A percentile compares a stretch with the other conserved stretches of the same genome.
phyloP scores from a whole-genome alignment of 2,113 vertebrate species.

The Bostrychus sinensis region DNA sequence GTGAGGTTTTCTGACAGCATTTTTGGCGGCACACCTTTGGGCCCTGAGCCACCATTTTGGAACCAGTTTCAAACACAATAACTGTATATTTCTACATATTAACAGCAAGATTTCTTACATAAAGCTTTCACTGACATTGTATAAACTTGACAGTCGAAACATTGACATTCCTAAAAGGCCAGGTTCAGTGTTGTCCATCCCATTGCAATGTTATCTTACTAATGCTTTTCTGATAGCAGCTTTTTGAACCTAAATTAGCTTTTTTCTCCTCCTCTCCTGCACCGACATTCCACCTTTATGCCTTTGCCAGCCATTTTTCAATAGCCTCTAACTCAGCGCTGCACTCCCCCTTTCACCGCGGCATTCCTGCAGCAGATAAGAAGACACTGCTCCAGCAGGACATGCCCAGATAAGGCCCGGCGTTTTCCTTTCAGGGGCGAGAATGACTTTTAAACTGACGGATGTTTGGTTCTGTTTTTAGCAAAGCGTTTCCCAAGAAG shows the following conservation, averaged over 20 bases:
- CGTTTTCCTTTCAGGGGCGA: background rate
- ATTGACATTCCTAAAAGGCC: too few species aligned
- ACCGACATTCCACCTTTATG: slow-evolving; percentile 49
- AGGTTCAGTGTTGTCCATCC: too few species aligned
- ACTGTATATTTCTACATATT: too few species aligned
- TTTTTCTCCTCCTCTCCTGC: slow-evolving; percentile 8
- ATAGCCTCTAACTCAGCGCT: slow-evolving; percentile 37
- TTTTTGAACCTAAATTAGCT: background rate
- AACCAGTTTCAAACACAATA: too few species aligned
- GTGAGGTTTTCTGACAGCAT: too few species aligned
- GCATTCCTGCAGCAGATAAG: slow-evolving; percentile 72
- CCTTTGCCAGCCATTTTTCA: slow-evolving; percentile 52
- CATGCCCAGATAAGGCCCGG: slow-evolving; percentile 54
- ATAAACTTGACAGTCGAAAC: too few species aligned
- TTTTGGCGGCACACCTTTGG: too few species aligned
- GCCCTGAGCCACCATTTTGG: too few species aligned
- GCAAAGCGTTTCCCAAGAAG: slow-evolving; percentile 90
- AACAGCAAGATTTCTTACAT: too few species aligned
- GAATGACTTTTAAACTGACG: background rate
- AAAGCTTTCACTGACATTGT: too few species aligned
- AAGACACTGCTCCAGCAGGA: slow-evolving; percentile 55
- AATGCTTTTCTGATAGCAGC: slow-evolving; percentile 21
- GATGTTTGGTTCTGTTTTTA: slow-evolving; percentile 24
- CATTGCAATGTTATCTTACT: too few species aligned
- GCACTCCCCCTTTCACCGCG: slow-evolving; percentile 26